Percentiles rank a stretch among this genome's conserved stretches.
These are phyloP conservation scores for Perca fluviatilis DNA, from an alignment of 2,113 vertebrate genomes.

Conservation along the genomic window DNA sequence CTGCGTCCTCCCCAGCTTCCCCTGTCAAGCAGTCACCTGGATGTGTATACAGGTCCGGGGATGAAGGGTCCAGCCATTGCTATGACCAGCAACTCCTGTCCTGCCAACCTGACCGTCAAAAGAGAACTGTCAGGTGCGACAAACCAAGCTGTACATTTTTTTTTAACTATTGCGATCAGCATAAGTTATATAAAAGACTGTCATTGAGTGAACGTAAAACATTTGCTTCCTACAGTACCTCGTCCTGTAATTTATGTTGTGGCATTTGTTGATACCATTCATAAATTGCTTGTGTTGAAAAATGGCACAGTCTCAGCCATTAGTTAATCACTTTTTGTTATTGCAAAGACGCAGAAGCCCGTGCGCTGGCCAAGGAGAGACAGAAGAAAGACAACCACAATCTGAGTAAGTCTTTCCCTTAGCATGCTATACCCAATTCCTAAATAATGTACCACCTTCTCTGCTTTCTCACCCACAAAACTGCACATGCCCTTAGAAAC, in stretches of 20 bases:
- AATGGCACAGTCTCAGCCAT: constrained; percentile 9
- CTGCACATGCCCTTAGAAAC: background rate
- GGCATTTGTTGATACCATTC: background rate
- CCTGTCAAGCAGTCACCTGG: constrained; percentile 96
- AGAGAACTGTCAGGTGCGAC: constrained; percentile 92
- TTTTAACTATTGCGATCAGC: background rate
- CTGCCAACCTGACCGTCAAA: constrained; percentile 95
- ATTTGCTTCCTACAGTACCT: background rate
- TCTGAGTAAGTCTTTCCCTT: constrained; percentile 87
- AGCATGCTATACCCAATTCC: background rate
- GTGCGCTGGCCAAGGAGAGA: constrained; percentile 95
- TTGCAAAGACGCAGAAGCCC: constrained; percentile 90
- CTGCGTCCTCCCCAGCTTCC: constrained; percentile 87
- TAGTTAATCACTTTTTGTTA: constrained; percentile 78
- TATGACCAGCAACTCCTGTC: constrained; percentile 98
- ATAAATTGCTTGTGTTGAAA: constrained; percentile 13
- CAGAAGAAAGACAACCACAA: constrained; percentile 99
- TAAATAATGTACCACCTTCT: background rate
- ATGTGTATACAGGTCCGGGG: constrained; percentile 92
- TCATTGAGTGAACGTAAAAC: background rate
- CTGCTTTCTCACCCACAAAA: background rate
- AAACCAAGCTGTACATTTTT: background rate
- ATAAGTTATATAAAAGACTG: background rate
- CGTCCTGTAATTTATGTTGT: background rate
- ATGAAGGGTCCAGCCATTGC: constrained; percentile 91